Percentiles rank a stretch among this genome's conserved stretches.
Conservation (phyloP, 2,113 vertebrate species). For the Corvus hawaiiensis region DNA sequence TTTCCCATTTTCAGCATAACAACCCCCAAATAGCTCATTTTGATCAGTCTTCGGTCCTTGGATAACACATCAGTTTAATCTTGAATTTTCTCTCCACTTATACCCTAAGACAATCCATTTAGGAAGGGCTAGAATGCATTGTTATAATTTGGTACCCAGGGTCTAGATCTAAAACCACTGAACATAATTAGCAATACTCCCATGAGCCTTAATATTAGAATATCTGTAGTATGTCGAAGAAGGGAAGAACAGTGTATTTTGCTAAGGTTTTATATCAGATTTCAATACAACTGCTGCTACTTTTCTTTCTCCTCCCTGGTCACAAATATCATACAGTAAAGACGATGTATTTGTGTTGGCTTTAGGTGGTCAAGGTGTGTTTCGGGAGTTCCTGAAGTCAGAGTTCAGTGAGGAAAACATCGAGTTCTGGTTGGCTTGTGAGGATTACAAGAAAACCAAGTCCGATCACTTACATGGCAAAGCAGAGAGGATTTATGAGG, state of each 20-base stretch:
- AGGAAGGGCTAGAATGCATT: not conserved
- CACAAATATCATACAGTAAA: not conserved
- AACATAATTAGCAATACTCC: not conserved
- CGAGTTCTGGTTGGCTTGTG: constrained; percentile 90
- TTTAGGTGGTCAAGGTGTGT: constrained; percentile 79
- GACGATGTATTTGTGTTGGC: not conserved
- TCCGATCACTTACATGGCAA: constrained; percentile 72
- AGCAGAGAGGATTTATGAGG: constrained; percentile 82
- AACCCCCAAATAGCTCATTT: not conserved
- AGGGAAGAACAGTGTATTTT: not conserved
- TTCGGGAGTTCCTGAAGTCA: constrained; percentile 84
- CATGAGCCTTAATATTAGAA: not conserved
- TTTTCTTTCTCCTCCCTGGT: not conserved
- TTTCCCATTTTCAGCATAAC: not conserved
- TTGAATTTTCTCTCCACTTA: not conserved
- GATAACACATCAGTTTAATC: not conserved
- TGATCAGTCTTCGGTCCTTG: not conserved
- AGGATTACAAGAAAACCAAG: constrained; percentile 83
- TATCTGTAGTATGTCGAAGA: not conserved
- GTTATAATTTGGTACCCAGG: not conserved
- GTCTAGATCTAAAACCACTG: not conserved
- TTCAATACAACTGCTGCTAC: not conserved
- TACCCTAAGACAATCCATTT: not conserved
- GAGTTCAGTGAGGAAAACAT: constrained; percentile 95
- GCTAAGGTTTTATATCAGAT: not conserved